These are phyloP conservation scores for Peucedramus taeniatus DNA, from an alignment of 2,113 vertebrate genomes.

Conservation along the genomic window DNA sequence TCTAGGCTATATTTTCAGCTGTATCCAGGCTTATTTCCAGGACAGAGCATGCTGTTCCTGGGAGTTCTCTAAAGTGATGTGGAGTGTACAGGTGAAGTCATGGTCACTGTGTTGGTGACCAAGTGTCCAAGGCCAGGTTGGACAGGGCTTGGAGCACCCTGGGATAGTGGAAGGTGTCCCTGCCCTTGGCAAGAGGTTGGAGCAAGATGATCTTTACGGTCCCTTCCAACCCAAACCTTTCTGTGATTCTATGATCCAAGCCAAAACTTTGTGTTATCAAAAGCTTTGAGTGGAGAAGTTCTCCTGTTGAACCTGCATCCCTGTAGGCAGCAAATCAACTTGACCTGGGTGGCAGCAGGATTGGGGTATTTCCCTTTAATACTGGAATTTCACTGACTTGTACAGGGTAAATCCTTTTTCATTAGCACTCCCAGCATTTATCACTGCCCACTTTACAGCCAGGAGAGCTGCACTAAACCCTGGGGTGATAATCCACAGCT, in stretches of 20 bases:
- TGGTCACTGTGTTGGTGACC: not conserved
- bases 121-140: not conserved
- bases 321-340: fast-evolving
- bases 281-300: not conserved
- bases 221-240: not conserved
- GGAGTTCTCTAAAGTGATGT: no score
- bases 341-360: not conserved
- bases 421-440: not conserved
- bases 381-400: not conserved
- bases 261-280: not conserved
- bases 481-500: not conserved
- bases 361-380: not conserved
- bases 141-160: fast-evolving
- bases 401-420: not conserved
- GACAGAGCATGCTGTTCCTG: not conserved
- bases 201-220: fast-evolving
- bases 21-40: not conserved
- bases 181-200: not conserved
- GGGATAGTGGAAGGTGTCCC: not conserved
- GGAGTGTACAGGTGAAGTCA: fast-evolving
- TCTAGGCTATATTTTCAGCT: not conserved
- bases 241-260: not conserved
- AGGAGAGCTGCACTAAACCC: not conserved
- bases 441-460: not conserved
- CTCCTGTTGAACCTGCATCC: fast-evolving